These are phyloP conservation scores for Magallana nippona DNA, from an alignment of 2,888 invertebrate genomes.

Conservation along the genomic window DNA sequence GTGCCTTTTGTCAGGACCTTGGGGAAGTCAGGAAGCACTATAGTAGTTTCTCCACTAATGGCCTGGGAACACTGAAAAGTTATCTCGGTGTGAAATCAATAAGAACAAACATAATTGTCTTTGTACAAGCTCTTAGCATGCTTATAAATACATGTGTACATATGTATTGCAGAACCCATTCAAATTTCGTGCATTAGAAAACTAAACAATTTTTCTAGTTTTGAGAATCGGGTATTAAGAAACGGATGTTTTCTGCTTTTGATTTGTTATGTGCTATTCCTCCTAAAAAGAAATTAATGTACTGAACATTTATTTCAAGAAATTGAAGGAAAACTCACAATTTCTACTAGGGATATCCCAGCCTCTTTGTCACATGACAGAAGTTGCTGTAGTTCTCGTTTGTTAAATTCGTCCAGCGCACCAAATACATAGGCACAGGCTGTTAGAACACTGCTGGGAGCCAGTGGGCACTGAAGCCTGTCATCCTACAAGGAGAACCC, in stretches of 20 bases:
- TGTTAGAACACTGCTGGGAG: not conserved
- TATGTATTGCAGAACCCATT: too few relatives aligned
- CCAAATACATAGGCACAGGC: conserved; percentile 9
- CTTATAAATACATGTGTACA: too few relatives aligned
- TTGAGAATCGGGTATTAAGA: not conserved
- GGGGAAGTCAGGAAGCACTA: not conserved
- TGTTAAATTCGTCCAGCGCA: not conserved
- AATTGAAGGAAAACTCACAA: not conserved
- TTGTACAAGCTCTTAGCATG: too few relatives aligned
- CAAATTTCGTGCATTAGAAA: too few relatives aligned
- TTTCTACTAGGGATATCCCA: not conserved
- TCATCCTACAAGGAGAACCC: not conserved
- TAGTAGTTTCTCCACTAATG: not conserved
- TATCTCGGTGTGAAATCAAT: too few relatives aligned
- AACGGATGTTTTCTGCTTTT: too few relatives aligned
- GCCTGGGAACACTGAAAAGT: conserved; percentile 21
- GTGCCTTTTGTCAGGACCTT: not conserved
- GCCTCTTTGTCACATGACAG: conserved; percentile 5
- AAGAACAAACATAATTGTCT: too few relatives aligned
- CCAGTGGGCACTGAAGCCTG: not conserved
- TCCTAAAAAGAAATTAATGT: too few relatives aligned
- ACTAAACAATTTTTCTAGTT: not conserved
- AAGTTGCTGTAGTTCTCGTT: conserved; percentile 26
- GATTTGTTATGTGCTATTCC: too few relatives aligned
- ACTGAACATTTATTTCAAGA: not conserved